Percentiles rank a stretch among this genome's conserved stretches.
Conservation (phyloP, 2,888 invertebrate genomes). For the Chrysomela aeneicollis region DNA sequence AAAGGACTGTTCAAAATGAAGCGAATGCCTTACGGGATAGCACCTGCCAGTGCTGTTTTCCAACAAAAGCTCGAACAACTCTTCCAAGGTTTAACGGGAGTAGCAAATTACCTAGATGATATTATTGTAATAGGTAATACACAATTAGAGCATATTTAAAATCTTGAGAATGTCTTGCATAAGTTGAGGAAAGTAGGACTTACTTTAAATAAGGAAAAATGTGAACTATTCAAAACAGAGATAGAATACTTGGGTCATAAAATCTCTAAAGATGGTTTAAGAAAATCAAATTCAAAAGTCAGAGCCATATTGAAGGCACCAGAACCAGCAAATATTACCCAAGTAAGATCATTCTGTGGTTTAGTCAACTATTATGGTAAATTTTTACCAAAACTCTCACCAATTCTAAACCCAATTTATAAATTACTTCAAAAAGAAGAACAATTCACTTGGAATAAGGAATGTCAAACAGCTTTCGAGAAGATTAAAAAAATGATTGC, state of each 20-base stretch:
- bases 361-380: conserved; percentile 33
- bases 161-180: conserved; percentile 41
- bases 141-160: conserved; percentile 39
- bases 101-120: conserved; percentile 37
- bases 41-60: conserved; percentile 23
- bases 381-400: conserved; percentile 27
- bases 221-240: conserved; percentile 49
- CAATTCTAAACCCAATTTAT: conserved; percentile 32
- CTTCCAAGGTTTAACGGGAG: conserved; percentile 15
- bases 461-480: conserved; percentile 29
- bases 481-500: conserved; percentile 30
- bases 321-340: conserved; percentile 24
- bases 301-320: conserved; percentile 34
- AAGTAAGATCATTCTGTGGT: conserved; percentile 30
- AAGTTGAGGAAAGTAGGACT: conserved; percentile 44
- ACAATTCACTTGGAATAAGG: conserved; percentile 25
- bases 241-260: conserved; percentile 49
- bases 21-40: conserved; percentile 23
- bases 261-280: conserved; percentile 35
- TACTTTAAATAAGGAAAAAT: conserved; percentile 49
- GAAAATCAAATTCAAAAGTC: conserved; percentile 29
- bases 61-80: conserved; percentile 26
- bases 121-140: conserved; percentile 47
- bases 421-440: conserved; percentile 26
- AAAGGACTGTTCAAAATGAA: conserved; percentile 24